Evolutionary conservation across 2,113 vertebrate genomes (phyloP).

Genomic region (Nothocercus julius): DNA sequence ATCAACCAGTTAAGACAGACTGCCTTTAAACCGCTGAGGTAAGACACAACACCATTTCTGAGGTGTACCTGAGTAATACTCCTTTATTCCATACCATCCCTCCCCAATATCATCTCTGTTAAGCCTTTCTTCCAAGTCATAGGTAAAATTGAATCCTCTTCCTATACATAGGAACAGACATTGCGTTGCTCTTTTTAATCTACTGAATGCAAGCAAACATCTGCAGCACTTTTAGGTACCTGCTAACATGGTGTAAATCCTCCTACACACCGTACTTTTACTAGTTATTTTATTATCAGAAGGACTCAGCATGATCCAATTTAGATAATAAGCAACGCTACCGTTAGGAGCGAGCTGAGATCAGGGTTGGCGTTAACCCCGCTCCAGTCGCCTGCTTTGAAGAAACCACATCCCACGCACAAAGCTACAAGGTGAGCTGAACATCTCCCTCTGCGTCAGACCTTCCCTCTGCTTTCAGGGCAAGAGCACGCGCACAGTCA

Average conservation of each 20-base stretch:
- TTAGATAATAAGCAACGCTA: neutral
- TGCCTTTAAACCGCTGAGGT: neutral
- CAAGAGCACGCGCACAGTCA: neutral
- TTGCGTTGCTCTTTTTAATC: neutral
- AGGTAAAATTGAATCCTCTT: neutral
- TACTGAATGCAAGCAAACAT: neutral
- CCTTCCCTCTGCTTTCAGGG: conserved; percentile 9
- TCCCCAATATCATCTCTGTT: neutral
- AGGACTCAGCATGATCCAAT: neutral
- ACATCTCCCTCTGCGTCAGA: conserved; percentile 23
- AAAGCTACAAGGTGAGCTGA: conserved; percentile 11
- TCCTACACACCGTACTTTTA: rapidly evolving
- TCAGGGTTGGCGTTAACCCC: neutral
- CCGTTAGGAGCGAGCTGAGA: neutral
- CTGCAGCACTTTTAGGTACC: neutral
- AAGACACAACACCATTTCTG: neutral
- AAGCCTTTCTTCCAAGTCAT: neutral
- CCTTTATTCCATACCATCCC: neutral
- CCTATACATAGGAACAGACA: neutral
- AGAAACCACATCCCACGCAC: neutral
- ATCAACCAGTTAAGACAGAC: neutral
- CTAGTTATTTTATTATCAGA: neutral
- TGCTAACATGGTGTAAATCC: neutral
- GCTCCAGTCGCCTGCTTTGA: conserved; percentile 39
- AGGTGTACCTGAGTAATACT: neutral